phyloP scores from a whole-genome alignment of 2,797 vertebrate genomes.

The Darevskia mixta region DNA sequence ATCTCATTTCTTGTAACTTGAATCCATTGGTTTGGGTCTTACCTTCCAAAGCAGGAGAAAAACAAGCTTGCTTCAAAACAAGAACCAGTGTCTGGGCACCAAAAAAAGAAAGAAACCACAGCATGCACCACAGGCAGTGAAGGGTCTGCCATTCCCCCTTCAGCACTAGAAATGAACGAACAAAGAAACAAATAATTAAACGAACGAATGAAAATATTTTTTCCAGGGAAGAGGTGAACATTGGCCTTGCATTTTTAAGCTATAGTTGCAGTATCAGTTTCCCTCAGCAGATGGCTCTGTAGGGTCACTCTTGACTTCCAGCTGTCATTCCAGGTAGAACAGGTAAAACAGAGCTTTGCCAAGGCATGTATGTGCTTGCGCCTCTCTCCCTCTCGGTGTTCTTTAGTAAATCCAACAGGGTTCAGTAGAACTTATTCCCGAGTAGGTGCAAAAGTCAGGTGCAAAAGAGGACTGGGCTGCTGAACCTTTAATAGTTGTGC shows the following conservation, averaged over 20 bases:
- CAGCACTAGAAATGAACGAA: neutral
- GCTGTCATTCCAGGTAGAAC: neutral
- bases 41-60: no score
- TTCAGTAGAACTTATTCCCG: neutral
- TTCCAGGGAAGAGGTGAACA: neutral
- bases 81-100: no score
- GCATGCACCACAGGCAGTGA: neutral
- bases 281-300: conserved; percentile 1
- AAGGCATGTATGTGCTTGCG: neutral
- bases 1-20: no score
- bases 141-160: no score
- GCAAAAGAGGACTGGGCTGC: no score
- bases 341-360: neutral
- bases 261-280: neutral
- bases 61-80: no score
- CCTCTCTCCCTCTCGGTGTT: neutral
- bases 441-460: neutral
- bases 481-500: no score
- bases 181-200: no score
- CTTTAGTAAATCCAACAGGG: neutral
- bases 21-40: no score
- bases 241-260: neutral
- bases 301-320: neutral
- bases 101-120: neutral
- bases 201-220: no score